Conservation (phyloP, 2,888 invertebrate species). For the Hyles lineata region DNA sequence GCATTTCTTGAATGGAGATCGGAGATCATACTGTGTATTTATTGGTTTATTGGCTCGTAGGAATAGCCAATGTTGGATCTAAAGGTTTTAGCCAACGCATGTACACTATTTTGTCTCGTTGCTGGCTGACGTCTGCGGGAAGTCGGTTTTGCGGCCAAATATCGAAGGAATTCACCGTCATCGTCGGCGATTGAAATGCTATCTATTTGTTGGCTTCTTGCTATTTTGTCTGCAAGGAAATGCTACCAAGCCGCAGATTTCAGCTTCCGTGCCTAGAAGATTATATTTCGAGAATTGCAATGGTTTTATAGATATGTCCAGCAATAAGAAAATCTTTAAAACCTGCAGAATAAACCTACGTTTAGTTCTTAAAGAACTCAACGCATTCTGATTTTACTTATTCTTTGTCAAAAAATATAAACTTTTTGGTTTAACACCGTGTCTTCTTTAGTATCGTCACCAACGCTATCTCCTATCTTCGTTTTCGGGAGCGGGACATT, state of each 20-base stretch:
- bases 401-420: no score
- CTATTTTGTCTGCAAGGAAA: neutral
- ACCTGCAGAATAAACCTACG: no score
- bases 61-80: neutral
- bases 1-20: no score
- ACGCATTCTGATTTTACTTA: no score
- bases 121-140: neutral
- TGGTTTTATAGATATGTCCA: no score
- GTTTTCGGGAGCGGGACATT: neutral
- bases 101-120: neutral
- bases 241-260: neutral
- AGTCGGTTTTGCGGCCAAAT: conserved; percentile 2
- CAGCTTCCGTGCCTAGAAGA: neutral
- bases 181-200: neutral
- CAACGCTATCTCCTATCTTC: no score
- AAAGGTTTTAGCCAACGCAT: conserved; percentile 6
- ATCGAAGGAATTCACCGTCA: conserved; percentile 1
- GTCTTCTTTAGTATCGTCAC: no score
- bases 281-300: neutral
- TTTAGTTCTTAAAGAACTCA: no score
- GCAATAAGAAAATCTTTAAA: no score
- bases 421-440: no score
- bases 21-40: neutral
- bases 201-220: neutral
- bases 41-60: neutral